Evolutionary conservation across 1,140 invertebrate species (phyloP), one percentile per base, ranked within the genome.

Genomic region (Heliconius congener): DNA sequence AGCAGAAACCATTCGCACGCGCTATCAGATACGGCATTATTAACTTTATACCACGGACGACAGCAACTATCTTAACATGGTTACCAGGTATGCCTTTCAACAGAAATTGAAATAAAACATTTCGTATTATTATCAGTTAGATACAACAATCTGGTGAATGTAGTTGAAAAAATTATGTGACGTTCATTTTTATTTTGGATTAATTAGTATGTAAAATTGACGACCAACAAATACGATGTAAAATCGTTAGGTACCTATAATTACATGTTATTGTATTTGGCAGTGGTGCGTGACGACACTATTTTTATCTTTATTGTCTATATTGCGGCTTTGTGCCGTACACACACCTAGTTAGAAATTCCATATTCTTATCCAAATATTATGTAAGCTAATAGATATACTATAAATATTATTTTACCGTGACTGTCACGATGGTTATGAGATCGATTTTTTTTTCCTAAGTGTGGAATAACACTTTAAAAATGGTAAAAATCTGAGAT

Each of bases 1-100:
- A 99, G 91, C 97, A 97, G 86, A 97, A 96, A 88, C 96, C 98
- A 1, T 98, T 98, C 88, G 96, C 96, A 71, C 97, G 97, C 71
- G 89, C 95, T 1, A 89, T 98, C 72, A 95, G 94, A 18, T 94
- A 97, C 82, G 97, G 97, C 18, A 18, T 98, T 19, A 96, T 96
- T 6, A 98, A 98, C 87, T 93, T 96, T 18, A 70, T 97, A 72
- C 95, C 97, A 74, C 95, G 98, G 79, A 94, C 97, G 27, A 88
- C 93, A 34, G 95, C 95, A 34, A 95, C 96, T 76, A 82, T 98
- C 46, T 95, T 98, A 30, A 93, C 92, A 70, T 95, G 98, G 83
- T 92, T 95, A 37, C 97, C 97, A 83, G 96, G 98, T 98, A 96
- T 97, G 97, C 96, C 52, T 37, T 57, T 19, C 8, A 57, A 52